A percentile compares a stretch with the other conserved stretches of the same genome.
Conservation (phyloP, 2,888 invertebrate genomes). For the Hololepta plana region DNA sequence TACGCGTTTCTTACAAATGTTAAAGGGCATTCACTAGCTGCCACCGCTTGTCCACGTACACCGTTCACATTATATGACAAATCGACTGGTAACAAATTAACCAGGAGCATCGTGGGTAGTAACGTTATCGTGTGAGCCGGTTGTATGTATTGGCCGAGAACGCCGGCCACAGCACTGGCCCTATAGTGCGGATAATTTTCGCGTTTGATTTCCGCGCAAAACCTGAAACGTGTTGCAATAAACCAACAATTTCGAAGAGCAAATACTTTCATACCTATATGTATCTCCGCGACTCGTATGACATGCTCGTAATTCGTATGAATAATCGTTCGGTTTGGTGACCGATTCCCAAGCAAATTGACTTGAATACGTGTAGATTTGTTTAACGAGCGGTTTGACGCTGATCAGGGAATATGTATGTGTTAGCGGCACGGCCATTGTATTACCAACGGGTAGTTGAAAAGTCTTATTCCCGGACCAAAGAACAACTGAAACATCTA, state of each 20-base stretch:
- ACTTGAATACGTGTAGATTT: conserved; percentile 35
- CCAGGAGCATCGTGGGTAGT: conserved; percentile 64
- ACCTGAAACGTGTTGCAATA: conserved; percentile 29
- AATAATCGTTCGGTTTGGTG: conserved; percentile 26
- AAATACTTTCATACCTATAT: conserved; percentile 31
- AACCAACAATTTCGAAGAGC: too few relatives aligned
- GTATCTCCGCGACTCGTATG: conserved; percentile 25
- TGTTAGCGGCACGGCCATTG: conserved; percentile 58
- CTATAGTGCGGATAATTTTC: conserved; percentile 62
- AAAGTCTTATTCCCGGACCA: conserved; percentile 24
- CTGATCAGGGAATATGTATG: conserved; percentile 55
- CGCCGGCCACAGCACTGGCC: conserved; percentile 22
- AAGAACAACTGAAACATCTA: conserved; percentile 8
- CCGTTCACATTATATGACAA: conserved; percentile 40
- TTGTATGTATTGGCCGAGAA: conserved; percentile 27
- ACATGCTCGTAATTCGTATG: conserved; percentile 27
- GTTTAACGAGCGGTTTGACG: conserved; percentile 43
- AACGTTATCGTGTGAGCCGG: conserved; percentile 80
- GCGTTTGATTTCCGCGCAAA: conserved; percentile 61
- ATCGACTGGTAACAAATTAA: conserved; percentile 79
- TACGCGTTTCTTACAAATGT: conserved; percentile 17
- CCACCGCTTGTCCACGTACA: conserved; percentile 16
- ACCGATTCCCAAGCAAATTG: conserved; percentile 43
- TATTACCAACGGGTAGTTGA: conserved; percentile 33
- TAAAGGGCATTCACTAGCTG: conserved; percentile 21